Percentiles rank a stretch among this genome's conserved stretches.
Conservation (phyloP, 2,888 invertebrate species). For the Pedicia rivosa region DNA sequence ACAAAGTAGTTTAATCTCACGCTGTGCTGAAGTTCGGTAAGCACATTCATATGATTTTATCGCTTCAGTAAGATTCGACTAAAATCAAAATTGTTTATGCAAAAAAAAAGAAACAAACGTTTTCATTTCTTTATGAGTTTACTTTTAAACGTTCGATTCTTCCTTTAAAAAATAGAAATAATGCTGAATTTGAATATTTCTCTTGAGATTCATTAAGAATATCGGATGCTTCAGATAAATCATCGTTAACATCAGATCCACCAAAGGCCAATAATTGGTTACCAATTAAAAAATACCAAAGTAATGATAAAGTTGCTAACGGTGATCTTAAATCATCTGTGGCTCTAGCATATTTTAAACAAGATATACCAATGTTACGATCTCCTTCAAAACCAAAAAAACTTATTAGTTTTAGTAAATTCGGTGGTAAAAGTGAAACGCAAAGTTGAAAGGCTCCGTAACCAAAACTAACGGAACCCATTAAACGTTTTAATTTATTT, state of each 20-base stretch:
- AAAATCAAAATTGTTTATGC: slow-evolving; percentile 15
- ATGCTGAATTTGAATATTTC: slow-evolving; percentile 41
- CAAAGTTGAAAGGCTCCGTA: slow-evolving; percentile 52
- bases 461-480: slow-evolving; percentile 52
- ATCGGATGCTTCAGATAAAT: slow-evolving; percentile 35
- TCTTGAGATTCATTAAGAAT: slow-evolving; percentile 36
- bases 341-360: slow-evolving; percentile 41
- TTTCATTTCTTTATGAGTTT: slow-evolving; percentile 11
- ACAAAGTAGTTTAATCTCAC: slow-evolving; percentile 44
- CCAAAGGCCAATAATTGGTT: slow-evolving; percentile 47
- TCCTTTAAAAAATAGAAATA: slow-evolving; percentile 50
- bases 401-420: slow-evolving; percentile 39
- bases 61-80: slow-evolving; percentile 43
- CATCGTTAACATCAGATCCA: slow-evolving; percentile 40
- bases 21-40: slow-evolving; percentile 39
- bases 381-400: slow-evolving; percentile 51
- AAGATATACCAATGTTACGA: slow-evolving; percentile 37
- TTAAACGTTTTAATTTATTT: slow-evolving; percentile 38
- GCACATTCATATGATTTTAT: slow-evolving; percentile 39
- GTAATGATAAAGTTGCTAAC: slow-evolving; percentile 40
- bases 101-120: slow-evolving; percentile 3
- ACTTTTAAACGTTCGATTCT: slow-evolving; percentile 44
- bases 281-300: slow-evolving; percentile 55
- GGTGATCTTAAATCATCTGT: slow-evolving; percentile 51
- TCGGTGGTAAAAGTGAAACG: slow-evolving; percentile 48